Base-by-base conservation (phyloP, 1,140 invertebrate species). In the Listronotus bonariensis region DNA sequence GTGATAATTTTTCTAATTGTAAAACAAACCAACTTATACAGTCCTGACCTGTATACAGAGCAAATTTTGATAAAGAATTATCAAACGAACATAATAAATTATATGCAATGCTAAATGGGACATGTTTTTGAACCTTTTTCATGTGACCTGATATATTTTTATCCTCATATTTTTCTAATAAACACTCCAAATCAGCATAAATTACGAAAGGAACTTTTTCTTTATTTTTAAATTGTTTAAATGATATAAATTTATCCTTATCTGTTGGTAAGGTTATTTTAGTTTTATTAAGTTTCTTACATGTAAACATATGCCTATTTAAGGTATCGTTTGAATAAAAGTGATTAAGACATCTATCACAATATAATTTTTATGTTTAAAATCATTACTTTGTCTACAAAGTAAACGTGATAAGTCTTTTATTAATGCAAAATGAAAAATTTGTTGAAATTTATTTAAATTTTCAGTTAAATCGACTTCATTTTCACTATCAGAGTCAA, bases 181-280 rank as follows among this genome's bases (percentile, higher is more conserved):
- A 20, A 55, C 68, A 71, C 69, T 79, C 74, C 26, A 78, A 68
- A 71, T 79, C 73, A 9, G 71, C 72, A 58, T 79, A 78, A 48
- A 78, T 69, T 17, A 72, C 59, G 65, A 79, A 75, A 32, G 70
- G 71, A 45, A 72, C 56, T 49, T 63, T 57, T 68, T 72, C 59
- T 68, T 65, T 57, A 12, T 65, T 40, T 51, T 42, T 58, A 52
- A 17, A 51, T 31, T 58, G 45, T 52, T 45, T 42, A 31, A 65
- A 58, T 49, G 12, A 18, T 10, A 56, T 42, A 12, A 31, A 12
- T n/a, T 65, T 65, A n/a, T n/a, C 14, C 2, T 38, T 45, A 65
- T 67, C 38, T 67, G 63, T 26, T 52, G 68, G 62, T 34, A 72
- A 70, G n/a, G 68, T 53, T 6, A 72, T 57, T 56, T 67, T 65